Evolutionary conservation across 2,888 invertebrate genomes (phyloP).

Genomic region (Luperina nickerlii): DNA sequence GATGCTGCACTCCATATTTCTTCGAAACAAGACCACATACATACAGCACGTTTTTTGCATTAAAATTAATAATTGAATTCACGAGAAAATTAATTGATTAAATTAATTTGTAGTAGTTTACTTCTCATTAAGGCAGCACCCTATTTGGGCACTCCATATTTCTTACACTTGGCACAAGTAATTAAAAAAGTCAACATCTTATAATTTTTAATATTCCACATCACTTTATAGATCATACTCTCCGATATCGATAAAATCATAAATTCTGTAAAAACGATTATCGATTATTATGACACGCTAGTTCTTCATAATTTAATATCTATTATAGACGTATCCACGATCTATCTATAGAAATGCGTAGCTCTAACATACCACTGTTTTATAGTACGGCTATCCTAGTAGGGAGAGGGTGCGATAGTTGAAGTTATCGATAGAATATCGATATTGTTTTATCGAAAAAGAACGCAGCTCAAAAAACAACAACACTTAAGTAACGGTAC

Average conservation of each 20-base stretch:
- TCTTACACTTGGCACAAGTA: slow-evolving; percentile 28
- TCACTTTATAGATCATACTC: slow-evolving; percentile 56
- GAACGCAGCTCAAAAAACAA: neutral
- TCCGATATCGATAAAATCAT: slow-evolving; percentile 55
- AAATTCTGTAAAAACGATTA: slow-evolving; percentile 61
- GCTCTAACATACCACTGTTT: slow-evolving; percentile 66
- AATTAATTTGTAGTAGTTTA: slow-evolving; percentile 50
- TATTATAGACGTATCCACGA: slow-evolving; percentile 62
- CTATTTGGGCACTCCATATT: slow-evolving; percentile 57
- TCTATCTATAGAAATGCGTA: slow-evolving; percentile 66
- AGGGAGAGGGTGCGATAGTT: slow-evolving; percentile 31
- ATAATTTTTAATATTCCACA: slow-evolving; percentile 50
- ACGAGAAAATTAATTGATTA: slow-evolving; percentile 57
- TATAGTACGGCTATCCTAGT: slow-evolving; percentile 66
- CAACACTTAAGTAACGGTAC: neutral
- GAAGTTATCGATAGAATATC: slow-evolving; percentile 54
- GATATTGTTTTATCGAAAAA: neutral
- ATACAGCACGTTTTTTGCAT: slow-evolving; percentile 21
- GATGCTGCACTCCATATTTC: slow-evolving; percentile 18
- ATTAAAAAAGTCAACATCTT: slow-evolving; percentile 57
- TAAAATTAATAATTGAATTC: slow-evolving; percentile 41
- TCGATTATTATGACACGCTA: slow-evolving; percentile 68
- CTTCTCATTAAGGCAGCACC: slow-evolving; percentile 47
- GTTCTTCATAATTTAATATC: slow-evolving; percentile 68
- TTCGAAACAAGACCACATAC: slow-evolving; percentile 17